Evolutionary conservation across 2,888 invertebrate genomes (phyloP).

Genomic region (Tachina grossa): DNA sequence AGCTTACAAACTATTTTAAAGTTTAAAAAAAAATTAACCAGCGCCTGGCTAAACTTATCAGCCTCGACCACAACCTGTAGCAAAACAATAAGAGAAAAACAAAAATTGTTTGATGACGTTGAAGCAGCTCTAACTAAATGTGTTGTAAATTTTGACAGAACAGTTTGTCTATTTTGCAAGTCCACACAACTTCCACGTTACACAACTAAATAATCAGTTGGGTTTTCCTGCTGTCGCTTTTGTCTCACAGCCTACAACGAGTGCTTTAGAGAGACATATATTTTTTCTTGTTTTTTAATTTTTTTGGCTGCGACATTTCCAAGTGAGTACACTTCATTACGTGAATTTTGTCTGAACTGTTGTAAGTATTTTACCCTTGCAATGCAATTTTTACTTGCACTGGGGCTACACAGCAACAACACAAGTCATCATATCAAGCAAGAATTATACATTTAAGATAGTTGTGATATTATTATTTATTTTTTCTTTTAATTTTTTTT

Average conservation of each 20-base stretch:
- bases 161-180: conserved; percentile 59
- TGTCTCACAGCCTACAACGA: conserved; percentile 43
- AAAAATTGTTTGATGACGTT: conserved; percentile 46
- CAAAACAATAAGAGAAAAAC: conserved; percentile 20
- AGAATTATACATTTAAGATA: conserved; percentile 63
- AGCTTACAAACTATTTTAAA: too few relatives aligned
- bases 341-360: conserved; percentile 56
- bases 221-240: conserved; percentile 50
- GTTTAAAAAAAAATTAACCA: too few relatives aligned
- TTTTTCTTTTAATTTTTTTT: conserved; percentile 7
- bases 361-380: conserved; percentile 58
- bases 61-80: not conserved
- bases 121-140: conserved; percentile 58
- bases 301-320: conserved; percentile 70
- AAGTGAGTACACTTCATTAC: conserved; percentile 70
- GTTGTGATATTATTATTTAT: conserved; percentile 45
- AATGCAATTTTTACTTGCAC: conserved; percentile 51
- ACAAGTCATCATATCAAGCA: conserved; percentile 70
- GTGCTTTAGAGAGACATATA: conserved; percentile 13
- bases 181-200: conserved; percentile 39
- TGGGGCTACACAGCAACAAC: conserved; percentile 44
- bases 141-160: conserved; percentile 67
- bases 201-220: conserved; percentile 33
- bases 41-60: too few relatives aligned
- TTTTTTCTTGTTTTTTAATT: not conserved